A percentile compares a stretch with the other conserved stretches of the same genome.
Conservation (phyloP, 2,888 invertebrate genomes). For the Ormyrus nitidulus region DNA sequence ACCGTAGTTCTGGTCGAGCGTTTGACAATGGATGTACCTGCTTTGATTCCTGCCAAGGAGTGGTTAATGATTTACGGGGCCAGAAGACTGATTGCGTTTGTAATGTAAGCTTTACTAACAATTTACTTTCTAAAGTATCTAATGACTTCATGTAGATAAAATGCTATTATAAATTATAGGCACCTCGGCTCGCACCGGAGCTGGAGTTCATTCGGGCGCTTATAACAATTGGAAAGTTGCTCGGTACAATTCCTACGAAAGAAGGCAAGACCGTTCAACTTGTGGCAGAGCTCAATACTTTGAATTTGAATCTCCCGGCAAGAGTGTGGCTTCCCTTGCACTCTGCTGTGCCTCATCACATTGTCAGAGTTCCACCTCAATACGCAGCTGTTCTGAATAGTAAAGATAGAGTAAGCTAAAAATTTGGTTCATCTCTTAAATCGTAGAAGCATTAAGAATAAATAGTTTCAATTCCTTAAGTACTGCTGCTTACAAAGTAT, state of each 20-base stretch:
- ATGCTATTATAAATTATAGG: constrained; percentile 75
- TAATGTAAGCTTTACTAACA: constrained; percentile 77
- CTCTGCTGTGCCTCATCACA: constrained; percentile 89
- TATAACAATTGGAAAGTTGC: constrained; percentile 89
- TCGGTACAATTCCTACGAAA: constrained; percentile 89
- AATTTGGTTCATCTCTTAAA: neutral
- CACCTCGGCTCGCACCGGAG: constrained; percentile 89
- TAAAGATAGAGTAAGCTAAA: constrained; percentile 88
- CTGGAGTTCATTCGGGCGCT: constrained; percentile 92
- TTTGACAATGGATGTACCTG: constrained; percentile 98
- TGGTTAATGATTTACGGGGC: constrained; percentile 86
- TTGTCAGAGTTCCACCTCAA: constrained; percentile 97
- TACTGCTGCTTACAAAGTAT: neutral
- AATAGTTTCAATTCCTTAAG: neutral
- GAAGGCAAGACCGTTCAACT: constrained; percentile 95
- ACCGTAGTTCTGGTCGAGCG: constrained; percentile 94
- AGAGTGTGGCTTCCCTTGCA: constrained; percentile 98
- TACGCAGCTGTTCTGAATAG: constrained; percentile 99
- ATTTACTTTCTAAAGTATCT: neutral
- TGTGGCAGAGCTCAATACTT: constrained; percentile 92
- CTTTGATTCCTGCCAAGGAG: constrained; percentile 89
- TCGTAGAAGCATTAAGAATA: neutral
- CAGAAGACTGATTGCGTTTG: constrained; percentile 87
- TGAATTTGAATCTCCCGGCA: constrained; percentile 98
- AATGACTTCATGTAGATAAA: constrained; percentile 21